Evolutionary conservation across 2,888 invertebrate species (phyloP).

Genomic region (Acrobasis suavella): DNA sequence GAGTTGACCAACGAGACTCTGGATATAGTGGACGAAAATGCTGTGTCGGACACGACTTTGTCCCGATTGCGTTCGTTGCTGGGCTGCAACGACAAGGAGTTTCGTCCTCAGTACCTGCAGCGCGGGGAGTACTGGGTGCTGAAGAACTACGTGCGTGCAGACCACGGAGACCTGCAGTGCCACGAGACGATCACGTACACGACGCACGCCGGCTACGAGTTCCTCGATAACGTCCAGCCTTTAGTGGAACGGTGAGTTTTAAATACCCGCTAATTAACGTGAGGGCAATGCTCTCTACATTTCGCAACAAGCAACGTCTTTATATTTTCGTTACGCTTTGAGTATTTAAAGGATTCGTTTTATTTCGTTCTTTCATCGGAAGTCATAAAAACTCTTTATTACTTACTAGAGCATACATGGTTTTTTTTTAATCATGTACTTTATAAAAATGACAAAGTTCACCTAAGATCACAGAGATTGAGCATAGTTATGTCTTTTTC

Average conservation of each 20-base stretch:
- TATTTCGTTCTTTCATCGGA: slow-evolving; percentile 1
- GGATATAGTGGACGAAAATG: slow-evolving; percentile 66
- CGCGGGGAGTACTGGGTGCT: slow-evolving; percentile 94
- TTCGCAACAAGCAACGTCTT: slow-evolving; percentile 8
- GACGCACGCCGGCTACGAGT: slow-evolving; percentile 95
- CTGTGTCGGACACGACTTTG: slow-evolving; percentile 63
- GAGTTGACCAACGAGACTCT: slow-evolving; percentile 60
- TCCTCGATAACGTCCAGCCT: slow-evolving; percentile 93
- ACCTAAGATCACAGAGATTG: not conserved
- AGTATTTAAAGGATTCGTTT: slow-evolving; percentile 8
- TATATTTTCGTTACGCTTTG: slow-evolving; percentile 8
- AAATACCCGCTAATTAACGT: slow-evolving; percentile 13
- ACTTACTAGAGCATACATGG: not conserved
- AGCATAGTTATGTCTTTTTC: not conserved
- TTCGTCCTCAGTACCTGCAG: slow-evolving; percentile 84
- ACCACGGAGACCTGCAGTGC: slow-evolving; percentile 86
- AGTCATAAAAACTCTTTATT: not conserved
- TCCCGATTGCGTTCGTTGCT: slow-evolving; percentile 72
- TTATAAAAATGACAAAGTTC: not conserved
- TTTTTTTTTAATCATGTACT: not conserved
- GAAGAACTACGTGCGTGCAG: slow-evolving; percentile 91
- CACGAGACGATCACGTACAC: slow-evolving; percentile 95
- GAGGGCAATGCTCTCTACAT: slow-evolving; percentile 10
- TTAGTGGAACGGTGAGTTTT: slow-evolving; percentile 86
- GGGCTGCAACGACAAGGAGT: slow-evolving; percentile 85